Evolutionary conservation across 2,113 vertebrate species (phyloP), one percentile per base, ranked within the genome.

Genomic region (Mirza zaza): DNA sequence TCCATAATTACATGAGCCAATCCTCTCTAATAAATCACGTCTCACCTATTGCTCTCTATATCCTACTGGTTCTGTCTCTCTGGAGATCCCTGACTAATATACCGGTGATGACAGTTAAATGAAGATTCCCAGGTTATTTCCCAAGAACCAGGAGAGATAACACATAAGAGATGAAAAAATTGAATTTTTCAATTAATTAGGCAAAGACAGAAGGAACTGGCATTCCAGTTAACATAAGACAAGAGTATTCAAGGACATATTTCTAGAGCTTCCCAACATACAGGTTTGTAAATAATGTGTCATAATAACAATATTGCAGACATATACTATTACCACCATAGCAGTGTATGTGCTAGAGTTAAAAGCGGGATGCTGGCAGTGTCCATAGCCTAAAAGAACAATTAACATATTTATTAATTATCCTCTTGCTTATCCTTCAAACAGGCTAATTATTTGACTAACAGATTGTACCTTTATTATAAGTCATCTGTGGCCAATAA

Each of bases 351-450:
- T 45, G 13, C 17, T 71, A 8, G 21, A 61, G 27, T 50, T 95
- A 59, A 96, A 79, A 67, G 57, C 17, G 36, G 29, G 65, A 45
- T 18, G 29, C 67, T 63, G 61, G n/a, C 11, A 23, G 36, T 67
- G 36, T 36, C 48, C 27, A 73, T 21, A 55, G n/a, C 36, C 63
- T 57, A 55, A 48, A 73, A 67, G n/a, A 77, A 67, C 57, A 36
- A 76, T 42, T 57, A 77, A 76, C 11, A 45, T n/a, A 59, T 82
- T 63, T 96, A 93, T 96, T 52, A 63, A 96, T 81, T 42, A 55
- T 90, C 57, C 32, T 76, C 29, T 29, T 77, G 42, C 23, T 83
- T 77, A 55, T n/a, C 23, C 42, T 97, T 95, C 36, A 90, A 68
- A 77, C 25, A 65, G 34, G 25, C 61, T 90, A 73, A 63, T 76